These are phyloP conservation scores for Melanostigma gelatinosum DNA, from an alignment of 2,113 vertebrate species.

Conservation along the genomic window DNA sequence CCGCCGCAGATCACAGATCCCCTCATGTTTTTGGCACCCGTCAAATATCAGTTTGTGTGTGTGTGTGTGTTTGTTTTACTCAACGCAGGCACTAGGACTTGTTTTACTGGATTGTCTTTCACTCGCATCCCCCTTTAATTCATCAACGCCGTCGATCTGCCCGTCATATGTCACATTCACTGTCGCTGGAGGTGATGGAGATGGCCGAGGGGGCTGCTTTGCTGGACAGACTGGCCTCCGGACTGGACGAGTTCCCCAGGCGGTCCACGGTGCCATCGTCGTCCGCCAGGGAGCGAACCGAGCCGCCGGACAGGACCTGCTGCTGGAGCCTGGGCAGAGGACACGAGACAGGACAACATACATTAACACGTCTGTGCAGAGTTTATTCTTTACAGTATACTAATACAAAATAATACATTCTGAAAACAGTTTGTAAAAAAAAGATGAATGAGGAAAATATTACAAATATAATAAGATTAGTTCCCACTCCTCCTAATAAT, in stretches of 20 bases:
- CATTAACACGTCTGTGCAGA: not conserved
- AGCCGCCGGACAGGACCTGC: slow-evolving; percentile 93
- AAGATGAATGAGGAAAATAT: not conserved
- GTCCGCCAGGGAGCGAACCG: slow-evolving; percentile 89
- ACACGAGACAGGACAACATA: slow-evolving; percentile 29
- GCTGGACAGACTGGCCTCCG: slow-evolving; percentile 94
- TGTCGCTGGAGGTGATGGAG: slow-evolving; percentile 99
- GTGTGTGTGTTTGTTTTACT: slow-evolving; percentile 60
- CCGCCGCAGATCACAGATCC: slow-evolving; percentile 65
- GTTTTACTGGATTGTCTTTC: slow-evolving; percentile 83
- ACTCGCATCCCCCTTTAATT: slow-evolving; percentile 69
- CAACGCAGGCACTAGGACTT: slow-evolving; percentile 82
- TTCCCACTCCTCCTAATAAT: not conserved
- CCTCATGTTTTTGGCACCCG: slow-evolving; percentile 78
- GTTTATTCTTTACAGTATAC: not conserved
- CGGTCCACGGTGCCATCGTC: slow-evolving; percentile 90
- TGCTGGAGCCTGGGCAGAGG: slow-evolving; percentile 91
- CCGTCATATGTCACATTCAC: slow-evolving; percentile 97
- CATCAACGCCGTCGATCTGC: slow-evolving; percentile 57
- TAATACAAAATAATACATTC: no score
- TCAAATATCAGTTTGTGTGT: slow-evolving; percentile 60
- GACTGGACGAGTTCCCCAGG: slow-evolving; percentile 90
- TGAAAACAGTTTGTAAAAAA: not conserved
- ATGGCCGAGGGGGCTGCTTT: slow-evolving; percentile 97
- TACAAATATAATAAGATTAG: not conserved